A percentile compares a stretch with the other conserved stretches of the same genome.
These are phyloP conservation scores for Mylabris phalerata DNA, from an alignment of 1,140 invertebrate species.

Conservation along the genomic window DNA sequence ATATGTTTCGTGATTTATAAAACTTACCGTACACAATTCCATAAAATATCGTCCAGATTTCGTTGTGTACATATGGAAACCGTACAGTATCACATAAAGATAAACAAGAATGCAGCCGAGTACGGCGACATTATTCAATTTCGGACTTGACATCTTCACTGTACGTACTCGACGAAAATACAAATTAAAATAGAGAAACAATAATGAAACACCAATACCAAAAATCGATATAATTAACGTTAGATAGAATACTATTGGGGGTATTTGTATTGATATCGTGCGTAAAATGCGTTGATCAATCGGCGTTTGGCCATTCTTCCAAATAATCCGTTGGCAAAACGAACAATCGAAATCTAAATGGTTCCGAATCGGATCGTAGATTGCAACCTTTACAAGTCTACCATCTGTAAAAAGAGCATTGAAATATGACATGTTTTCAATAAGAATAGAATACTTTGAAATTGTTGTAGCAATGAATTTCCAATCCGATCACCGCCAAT, in stretches of 20 bases:
- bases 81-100: conserved; percentile 82
- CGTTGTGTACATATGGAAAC: conserved; percentile 74
- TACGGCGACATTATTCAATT: conserved; percentile 93
- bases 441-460: conserved; percentile 56
- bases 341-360: conserved; percentile 64
- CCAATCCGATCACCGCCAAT: conserved; percentile 78
- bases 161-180: conserved; percentile 82
- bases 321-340: conserved; percentile 60
- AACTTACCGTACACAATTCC: conserved; percentile 74
- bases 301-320: conserved; percentile 70
- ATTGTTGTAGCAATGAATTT: conserved; percentile 76
- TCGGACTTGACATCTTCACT: conserved; percentile 91
- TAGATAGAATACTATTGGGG: conserved; percentile 63
- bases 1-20: neutral
- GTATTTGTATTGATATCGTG: conserved; percentile 63
- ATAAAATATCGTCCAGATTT: conserved; percentile 63
- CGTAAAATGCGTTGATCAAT: conserved; percentile 67
- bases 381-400: conserved; percentile 58
- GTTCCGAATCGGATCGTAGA: conserved; percentile 63
- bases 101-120: conserved; percentile 92
- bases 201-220: conserved; percentile 69
- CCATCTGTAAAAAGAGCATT: conserved; percentile 50
- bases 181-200: conserved; percentile 79
- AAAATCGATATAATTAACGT: conserved; percentile 62
- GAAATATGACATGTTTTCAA: neutral